Evolutionary conservation across 2,797 vertebrate genomes (phyloP), one percentile per base, ranked within the genome.

Genomic region (Brachyalestes nurse): DNA sequence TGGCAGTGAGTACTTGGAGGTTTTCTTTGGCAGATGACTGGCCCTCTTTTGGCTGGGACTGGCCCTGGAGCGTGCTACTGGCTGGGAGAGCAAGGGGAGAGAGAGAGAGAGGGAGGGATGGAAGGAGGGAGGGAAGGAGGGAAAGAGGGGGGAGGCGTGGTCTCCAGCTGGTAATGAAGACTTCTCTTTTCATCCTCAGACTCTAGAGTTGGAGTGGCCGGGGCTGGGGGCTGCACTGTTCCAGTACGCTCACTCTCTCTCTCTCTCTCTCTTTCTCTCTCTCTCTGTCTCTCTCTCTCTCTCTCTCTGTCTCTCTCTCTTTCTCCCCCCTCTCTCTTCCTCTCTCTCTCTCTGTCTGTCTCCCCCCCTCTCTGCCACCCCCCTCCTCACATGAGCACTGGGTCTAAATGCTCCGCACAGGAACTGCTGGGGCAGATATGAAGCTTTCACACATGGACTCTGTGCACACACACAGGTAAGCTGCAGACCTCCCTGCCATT

Each of bases 161-260:
- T 93, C 89, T 94, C 90, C 87, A 93, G 94, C 93, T 96, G 94
- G 94, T 94, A 95, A 96, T 96, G 96, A 97, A 97, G 95, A 95
- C 93, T 95, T 95, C 94, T 96, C 95, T 96, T 96, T 96, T 95
- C 94, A 95, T 95, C 95, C 95, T 92, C 96, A 95, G 96, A 96
- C 94, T 95, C 93, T 95, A 92, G 92, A 94, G 91, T 91, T 93
- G 91, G 92, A 92, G 95, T 93, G 91, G 89, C 86, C 89, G 92
- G 91, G 93, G 93, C 90, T 85, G 88, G 93, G 93, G 90, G 92
- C 94, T 94, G 93, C 89, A 87, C 85, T 83, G 92, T 95, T 92
- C 90, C 85, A 51, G 89, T 88, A 89, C 90, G 88, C 89, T 91
- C 90, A 87, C 83, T 88, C 80, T 80, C 60, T 87, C 53, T 84